phyloP scores from a whole-genome alignment of 2,797 vertebrate genomes.

The Anomalospiza imberbis region DNA sequence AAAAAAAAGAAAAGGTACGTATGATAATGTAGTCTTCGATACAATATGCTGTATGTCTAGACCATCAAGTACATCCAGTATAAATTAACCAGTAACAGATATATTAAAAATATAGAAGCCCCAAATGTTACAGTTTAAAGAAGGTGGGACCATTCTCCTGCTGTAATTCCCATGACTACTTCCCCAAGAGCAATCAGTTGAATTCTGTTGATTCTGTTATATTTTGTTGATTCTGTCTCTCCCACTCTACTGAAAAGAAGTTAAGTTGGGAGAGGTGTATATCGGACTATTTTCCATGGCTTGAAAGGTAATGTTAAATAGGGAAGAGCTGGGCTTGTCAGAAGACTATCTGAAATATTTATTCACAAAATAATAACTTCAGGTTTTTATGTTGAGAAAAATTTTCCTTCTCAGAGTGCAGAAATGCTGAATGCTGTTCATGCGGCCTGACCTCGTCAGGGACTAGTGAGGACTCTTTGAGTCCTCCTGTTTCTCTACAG shows the following conservation, averaged over 20 bases:
- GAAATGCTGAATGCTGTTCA: not conserved
- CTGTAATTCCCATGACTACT: constrained; percentile 5
- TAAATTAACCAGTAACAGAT: constrained; percentile 62
- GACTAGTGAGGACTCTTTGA: not conserved
- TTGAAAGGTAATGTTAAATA: not conserved
- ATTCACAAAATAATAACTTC: not conserved
- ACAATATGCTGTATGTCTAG: not conserved
- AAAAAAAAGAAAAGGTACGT: not conserved
- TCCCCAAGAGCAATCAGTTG: not conserved
- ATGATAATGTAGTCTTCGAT: too few species aligned
- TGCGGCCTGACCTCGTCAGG: not conserved
- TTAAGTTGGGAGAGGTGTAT: not conserved
- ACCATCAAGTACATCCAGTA: constrained; percentile 48
- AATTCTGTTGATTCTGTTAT: constrained; percentile 31
- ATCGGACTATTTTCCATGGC: not conserved
- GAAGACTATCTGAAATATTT: not conserved
- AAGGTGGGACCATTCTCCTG: constrained; percentile 24
- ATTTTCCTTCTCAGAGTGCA: not conserved
- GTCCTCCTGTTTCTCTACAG: not conserved
- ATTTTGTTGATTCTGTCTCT: not conserved
- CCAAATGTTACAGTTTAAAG: constrained; percentile 35
- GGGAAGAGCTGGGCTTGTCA: not conserved
- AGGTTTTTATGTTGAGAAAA: not conserved
- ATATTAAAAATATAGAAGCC: constrained; percentile 41
- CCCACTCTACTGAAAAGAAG: not conserved